phyloP scores from a whole-genome alignment of 2,113 vertebrate genomes.

The Oceanites oceanicus region DNA sequence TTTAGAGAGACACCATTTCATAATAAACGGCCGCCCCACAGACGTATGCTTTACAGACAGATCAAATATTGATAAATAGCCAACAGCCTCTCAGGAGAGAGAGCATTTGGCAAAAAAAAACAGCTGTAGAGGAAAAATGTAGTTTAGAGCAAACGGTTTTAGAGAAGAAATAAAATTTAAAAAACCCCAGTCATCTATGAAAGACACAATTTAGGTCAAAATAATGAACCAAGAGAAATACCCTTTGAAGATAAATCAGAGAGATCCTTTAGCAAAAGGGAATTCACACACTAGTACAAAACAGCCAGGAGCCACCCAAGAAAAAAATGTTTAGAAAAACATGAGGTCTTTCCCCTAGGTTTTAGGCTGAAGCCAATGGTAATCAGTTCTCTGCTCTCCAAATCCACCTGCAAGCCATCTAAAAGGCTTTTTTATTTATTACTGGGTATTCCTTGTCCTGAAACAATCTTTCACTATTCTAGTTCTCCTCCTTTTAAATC shows the following conservation, averaged over 20 bases:
- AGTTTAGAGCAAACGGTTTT: background rate
- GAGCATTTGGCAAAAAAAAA: background rate
- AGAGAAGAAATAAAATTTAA: background rate
- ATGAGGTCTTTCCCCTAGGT: background rate
- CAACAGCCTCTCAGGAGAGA: background rate
- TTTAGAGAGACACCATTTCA: background rate
- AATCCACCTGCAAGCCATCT: background rate
- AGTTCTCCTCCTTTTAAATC: background rate
- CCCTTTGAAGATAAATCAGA: conserved; percentile 8
- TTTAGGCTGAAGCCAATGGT: background rate
- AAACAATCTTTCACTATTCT: background rate
- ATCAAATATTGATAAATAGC: conserved; percentile 58
- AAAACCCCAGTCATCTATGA: background rate
- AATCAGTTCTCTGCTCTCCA: background rate
- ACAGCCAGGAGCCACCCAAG: background rate
- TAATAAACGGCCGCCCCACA: background rate
- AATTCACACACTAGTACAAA: background rate
- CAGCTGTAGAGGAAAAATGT: background rate
- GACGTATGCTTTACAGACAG: background rate
- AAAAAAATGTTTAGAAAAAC: background rate
- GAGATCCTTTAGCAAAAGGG: background rate
- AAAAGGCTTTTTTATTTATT: background rate
- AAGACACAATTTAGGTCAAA: background rate
- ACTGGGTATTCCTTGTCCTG: background rate
- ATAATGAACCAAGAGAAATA: background rate